These are phyloP conservation scores for Nycticebus coucang DNA, from an alignment of 2,113 vertebrate species.

Conservation along the genomic window DNA sequence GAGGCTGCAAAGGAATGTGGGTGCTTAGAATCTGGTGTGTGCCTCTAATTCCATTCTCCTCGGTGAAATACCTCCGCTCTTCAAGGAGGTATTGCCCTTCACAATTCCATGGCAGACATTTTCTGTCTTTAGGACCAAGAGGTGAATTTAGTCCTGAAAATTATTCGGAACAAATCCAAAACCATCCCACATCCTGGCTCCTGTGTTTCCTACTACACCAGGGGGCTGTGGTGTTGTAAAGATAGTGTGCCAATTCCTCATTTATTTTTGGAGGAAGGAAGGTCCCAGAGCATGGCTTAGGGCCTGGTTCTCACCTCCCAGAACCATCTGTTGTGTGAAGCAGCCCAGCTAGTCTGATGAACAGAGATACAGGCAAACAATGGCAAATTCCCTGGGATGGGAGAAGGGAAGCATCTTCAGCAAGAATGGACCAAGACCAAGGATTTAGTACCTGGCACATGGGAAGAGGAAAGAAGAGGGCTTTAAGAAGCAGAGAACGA, in stretches of 20 bases:
- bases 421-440: background rate
- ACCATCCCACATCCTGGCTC: background rate
- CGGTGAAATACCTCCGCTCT: slow-evolving; percentile 50
- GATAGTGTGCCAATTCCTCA: background rate
- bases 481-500: background rate
- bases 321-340: background rate
- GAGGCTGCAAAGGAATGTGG: slow-evolving; percentile 76
- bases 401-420: background rate
- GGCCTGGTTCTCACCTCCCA: background rate
- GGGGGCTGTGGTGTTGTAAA: background rate
- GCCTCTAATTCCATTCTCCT: slow-evolving; percentile 49
- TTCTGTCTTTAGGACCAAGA: slow-evolving; percentile 31
- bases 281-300: too few relatives aligned
- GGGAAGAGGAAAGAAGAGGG: background rate
- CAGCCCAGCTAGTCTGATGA: background rate
- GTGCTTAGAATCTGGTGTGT: slow-evolving; percentile 54
- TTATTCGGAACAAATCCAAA: background rate
- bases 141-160: slow-evolving; percentile 1
- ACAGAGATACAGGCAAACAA: background rate
- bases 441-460: background rate
- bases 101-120: background rate
- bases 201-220: background rate
- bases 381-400: background rate
- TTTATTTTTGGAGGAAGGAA: background rate
- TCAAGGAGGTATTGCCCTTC: slow-evolving; percentile 47